Evolutionary conservation across 1,140 invertebrate species (phyloP), one percentile per base, ranked within the genome.

Genomic region (Gonioctena quinquepunctata): DNA sequence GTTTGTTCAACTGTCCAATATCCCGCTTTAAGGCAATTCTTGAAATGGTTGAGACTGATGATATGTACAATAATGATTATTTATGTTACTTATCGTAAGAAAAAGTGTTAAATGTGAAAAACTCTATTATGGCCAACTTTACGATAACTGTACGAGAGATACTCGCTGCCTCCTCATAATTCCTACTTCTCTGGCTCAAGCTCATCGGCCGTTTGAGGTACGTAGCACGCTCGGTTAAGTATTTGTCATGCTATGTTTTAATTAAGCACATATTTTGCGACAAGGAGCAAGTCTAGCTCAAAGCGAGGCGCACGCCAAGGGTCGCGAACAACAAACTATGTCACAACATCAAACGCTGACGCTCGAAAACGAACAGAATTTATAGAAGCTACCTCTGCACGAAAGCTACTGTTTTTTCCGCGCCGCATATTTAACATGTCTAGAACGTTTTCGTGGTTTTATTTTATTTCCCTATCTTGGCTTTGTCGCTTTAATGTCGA

Each of bases 191-290:
- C 18, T 54, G 52, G 19, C n/a, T 18, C 18, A 6, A 54, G n/a
- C 23, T 61, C n/a, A n/a, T 68, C 66, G 62, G 72, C 75, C 76
- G 79, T 77, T 81, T 81, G 74, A 79, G 76, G 69, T 77, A 69
- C 66, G 76, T 71, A 72, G 75, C 78, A 79, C 77, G 78, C 77
- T 79, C 77, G 75, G 75, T 77, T 81, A 81, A 81, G 80, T 81
- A 80, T 81, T 81, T 80, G 80, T 79, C 80, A 77, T 78, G 77
- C 78, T 77, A 81, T 81, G 80, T 81, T 81, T 81, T 81, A 81
- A 81, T 81, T 81, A 81, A 79, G 78, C 79, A 76, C 78, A 80
- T 80, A 80, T 80, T 80, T 80, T 72, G 73, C 77, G 74, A 78
- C 76, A 76, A 77, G 77, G 71, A 75, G 75, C 64, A 65, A 72